A percentile compares a stretch with the other conserved stretches of the same genome.
Evolutionary conservation across 2,113 vertebrate species (phyloP).

Genomic region (Xiphophorus couchianus): DNA sequence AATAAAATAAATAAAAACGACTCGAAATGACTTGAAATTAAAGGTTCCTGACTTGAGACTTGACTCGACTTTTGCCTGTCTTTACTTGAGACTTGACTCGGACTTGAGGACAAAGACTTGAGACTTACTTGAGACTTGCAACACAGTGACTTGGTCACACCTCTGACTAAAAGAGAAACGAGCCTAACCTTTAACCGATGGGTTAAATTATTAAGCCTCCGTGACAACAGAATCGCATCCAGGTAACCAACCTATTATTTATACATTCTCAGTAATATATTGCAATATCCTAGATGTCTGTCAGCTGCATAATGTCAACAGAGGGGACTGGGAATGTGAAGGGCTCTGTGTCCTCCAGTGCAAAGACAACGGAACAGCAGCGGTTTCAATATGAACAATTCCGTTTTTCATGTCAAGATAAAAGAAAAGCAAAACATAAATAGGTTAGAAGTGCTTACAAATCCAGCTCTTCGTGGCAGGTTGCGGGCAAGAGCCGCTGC

Average conservation of each 20-base stretch:
- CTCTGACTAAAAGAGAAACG: background rate
- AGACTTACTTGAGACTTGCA: too few relatives aligned
- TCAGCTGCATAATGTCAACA: background rate
- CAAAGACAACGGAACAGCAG: slow-evolving; percentile 44
- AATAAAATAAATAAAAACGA: too few relatives aligned
- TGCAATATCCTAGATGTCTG: background rate
- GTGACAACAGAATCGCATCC: background rate
- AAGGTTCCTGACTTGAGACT: too few relatives aligned
- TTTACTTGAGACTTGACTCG: too few relatives aligned
- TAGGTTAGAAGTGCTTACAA: slow-evolving; percentile 77
- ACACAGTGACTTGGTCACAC: too few relatives aligned
- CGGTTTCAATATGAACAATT: background rate
- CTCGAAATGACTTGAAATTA: too few relatives aligned
- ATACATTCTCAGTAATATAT: background rate
- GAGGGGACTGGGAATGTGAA: slow-evolving; percentile 16
- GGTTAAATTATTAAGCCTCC: background rate
- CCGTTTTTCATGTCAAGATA: rapidly evolving
- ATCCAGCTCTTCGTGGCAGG: slow-evolving; percentile 84
- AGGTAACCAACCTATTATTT: background rate
- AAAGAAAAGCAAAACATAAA: background rate
- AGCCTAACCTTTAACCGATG: slow-evolving; percentile 69
- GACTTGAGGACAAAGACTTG: too few relatives aligned
- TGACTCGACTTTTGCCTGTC: too few relatives aligned
- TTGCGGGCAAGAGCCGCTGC: slow-evolving; percentile 85
- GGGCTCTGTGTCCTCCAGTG: slow-evolving; percentile 59